These are phyloP conservation scores for Diplolepis rosae DNA, from an alignment of 2,888 invertebrate genomes.

Conservation along the genomic window DNA sequence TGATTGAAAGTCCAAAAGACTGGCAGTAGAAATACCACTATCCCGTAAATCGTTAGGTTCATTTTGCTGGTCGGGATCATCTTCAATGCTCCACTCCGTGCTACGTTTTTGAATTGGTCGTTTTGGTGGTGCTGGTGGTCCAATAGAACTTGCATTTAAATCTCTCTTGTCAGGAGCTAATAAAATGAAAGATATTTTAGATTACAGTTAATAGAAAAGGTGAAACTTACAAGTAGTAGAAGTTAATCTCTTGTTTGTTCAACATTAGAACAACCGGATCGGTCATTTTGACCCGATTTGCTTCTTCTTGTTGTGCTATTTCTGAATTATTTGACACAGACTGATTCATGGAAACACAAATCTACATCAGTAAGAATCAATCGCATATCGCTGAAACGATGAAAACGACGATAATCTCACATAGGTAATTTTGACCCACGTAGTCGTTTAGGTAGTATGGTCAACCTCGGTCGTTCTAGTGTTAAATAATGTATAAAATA, in stretches of 20 bases:
- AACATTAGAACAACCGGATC: not conserved
- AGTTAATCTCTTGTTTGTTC: not conserved
- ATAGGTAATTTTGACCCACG: not conserved
- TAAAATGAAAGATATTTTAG: constrained; percentile 1
- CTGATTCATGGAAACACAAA: not conserved
- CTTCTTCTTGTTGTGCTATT: not conserved
- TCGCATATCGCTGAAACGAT: not conserved
- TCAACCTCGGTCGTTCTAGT: not conserved
- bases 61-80: constrained; percentile 62
- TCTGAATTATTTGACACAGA: not conserved
- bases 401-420: not conserved
- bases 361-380: no score
- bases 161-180: constrained; percentile 77
- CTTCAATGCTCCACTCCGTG: constrained; percentile 66
- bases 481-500: no score
- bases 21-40: constrained; percentile 75
- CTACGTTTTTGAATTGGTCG: constrained; percentile 68
- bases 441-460: not conserved
- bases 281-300: not conserved
- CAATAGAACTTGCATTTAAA: constrained; percentile 72
- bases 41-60: constrained; percentile 75
- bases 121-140: constrained; percentile 75
- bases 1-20: constrained; percentile 70
- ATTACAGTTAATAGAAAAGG: no score
- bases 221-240: no score